Evolutionary conservation across 2,888 invertebrate species (phyloP).

Genomic region (Melieria omissa): DNA sequence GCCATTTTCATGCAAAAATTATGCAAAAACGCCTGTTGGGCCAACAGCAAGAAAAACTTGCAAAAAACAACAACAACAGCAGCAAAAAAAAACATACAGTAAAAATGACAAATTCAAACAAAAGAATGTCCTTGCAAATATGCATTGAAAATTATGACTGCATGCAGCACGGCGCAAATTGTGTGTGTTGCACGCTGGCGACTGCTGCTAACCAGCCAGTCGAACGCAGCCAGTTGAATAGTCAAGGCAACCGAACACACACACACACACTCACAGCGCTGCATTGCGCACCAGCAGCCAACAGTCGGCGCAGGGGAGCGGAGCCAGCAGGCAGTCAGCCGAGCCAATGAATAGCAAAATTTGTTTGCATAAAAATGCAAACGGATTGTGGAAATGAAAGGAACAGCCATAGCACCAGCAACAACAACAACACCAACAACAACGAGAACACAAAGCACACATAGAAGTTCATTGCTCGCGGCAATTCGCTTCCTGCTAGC

Average conservation of each 20-base stretch:
- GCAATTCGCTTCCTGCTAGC: slow-evolving; percentile 45
- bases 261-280: not conserved
- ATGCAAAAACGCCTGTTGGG: too few relatives aligned
- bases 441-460: not conserved
- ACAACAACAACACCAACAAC: not conserved
- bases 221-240: not conserved
- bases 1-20: too few relatives aligned
- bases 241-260: not conserved
- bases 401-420: not conserved
- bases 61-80: not conserved
- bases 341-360: slow-evolving; percentile 30
- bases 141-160: slow-evolving; percentile 27
- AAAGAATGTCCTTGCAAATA: slow-evolving; percentile 25
- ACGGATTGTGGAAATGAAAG: not conserved
- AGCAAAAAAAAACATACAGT: not conserved
- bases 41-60: too few relatives aligned
- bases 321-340: slow-evolving; percentile 7
- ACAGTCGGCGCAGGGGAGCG: not conserved
- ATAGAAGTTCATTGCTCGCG: slow-evolving; percentile 60
- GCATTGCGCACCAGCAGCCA: not conserved
- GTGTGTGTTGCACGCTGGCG: not conserved
- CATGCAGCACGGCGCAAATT: not conserved
- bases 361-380: slow-evolving; percentile 23
- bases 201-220: not conserved
- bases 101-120: slow-evolving; percentile 24